These are phyloP conservation scores for Pundamilia nyererei DNA, from an alignment of 2,113 vertebrate genomes.

Conservation along the genomic window DNA sequence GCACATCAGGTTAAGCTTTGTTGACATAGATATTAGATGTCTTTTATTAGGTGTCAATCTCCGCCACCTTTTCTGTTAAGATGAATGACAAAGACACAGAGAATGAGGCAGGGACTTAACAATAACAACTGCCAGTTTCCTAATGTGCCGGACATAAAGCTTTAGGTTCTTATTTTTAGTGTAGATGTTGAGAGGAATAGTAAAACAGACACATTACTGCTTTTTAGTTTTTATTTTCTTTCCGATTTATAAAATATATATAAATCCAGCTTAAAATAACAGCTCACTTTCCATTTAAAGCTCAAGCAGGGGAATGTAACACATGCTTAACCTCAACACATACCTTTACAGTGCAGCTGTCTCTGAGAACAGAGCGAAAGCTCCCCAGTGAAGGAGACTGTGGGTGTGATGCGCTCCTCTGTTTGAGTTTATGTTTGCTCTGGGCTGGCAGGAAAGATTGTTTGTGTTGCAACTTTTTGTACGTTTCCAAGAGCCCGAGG, in stretches of 20 bases:
- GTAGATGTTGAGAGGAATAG: background rate
- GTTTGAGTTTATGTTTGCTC: background rate
- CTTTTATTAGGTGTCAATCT: background rate
- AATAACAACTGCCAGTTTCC: conserved; percentile 45
- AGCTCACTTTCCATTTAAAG: background rate
- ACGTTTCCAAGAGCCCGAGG: background rate
- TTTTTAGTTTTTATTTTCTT: background rate
- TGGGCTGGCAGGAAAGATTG: background rate
- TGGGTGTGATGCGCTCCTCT: background rate
- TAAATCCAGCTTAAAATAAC: background rate
- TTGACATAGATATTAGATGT: background rate
- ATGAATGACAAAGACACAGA: background rate
- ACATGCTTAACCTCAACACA: conserved; percentile 21
- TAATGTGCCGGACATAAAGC: conserved; percentile 1
- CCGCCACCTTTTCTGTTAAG: background rate
- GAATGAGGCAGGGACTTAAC: conserved; percentile 14
- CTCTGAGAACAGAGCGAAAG: conserved; percentile 12
- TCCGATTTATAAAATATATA: background rate
- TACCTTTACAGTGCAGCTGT: conserved; percentile 50
- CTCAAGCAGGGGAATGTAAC: conserved; percentile 1
- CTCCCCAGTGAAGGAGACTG: conserved; percentile 10
- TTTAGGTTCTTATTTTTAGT: background rate
- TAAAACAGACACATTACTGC: background rate
- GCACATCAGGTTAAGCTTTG: background rate
- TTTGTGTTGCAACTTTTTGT: background rate